Evolutionary conservation across 2,797 vertebrate species (phyloP).

Genomic region (Serranus cabrilla): DNA sequence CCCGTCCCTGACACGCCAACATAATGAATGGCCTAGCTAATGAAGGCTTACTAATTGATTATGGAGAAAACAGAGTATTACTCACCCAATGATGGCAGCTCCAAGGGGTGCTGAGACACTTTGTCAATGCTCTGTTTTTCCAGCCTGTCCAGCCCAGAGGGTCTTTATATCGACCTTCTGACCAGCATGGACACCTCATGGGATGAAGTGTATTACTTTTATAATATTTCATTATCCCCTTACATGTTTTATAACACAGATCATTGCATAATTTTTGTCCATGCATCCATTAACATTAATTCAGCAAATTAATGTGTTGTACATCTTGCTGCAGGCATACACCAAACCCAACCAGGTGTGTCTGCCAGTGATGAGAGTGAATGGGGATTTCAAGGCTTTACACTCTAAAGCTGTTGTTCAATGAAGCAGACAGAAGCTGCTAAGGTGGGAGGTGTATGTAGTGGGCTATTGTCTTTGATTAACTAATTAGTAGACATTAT

Average conservation of each 20-base stretch:
- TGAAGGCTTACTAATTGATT: conserved; percentile 87
- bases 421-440: conserved; percentile 74
- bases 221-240: conserved; percentile 66
- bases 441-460: conserved; percentile 78
- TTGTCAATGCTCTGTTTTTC: conserved; percentile 81
- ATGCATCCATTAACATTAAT: conserved; percentile 65
- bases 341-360: conserved; percentile 77
- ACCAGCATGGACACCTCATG: conserved; percentile 42
- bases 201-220: conserved; percentile 41
- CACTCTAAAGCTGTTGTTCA: conserved; percentile 72
- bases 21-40: conserved; percentile 84
- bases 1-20: conserved; percentile 72
- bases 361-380: conserved; percentile 60
- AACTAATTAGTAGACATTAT: conserved; percentile 90
- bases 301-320: conserved; percentile 66
- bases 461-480: conserved; percentile 85
- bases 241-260: conserved; percentile 59
- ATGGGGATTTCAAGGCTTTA: conserved; percentile 70
- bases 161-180: conserved; percentile 67
- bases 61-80: conserved; percentile 87
- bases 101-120: conserved; percentile 76
- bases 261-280: conserved; percentile 36
- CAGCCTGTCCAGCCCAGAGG: conserved; percentile 59
- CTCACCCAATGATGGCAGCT: conserved; percentile 80
- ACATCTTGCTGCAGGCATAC: conserved; percentile 73